phyloP scores from a whole-genome alignment of 2,113 vertebrate species.

The Chloropsis cyanopogon region DNA sequence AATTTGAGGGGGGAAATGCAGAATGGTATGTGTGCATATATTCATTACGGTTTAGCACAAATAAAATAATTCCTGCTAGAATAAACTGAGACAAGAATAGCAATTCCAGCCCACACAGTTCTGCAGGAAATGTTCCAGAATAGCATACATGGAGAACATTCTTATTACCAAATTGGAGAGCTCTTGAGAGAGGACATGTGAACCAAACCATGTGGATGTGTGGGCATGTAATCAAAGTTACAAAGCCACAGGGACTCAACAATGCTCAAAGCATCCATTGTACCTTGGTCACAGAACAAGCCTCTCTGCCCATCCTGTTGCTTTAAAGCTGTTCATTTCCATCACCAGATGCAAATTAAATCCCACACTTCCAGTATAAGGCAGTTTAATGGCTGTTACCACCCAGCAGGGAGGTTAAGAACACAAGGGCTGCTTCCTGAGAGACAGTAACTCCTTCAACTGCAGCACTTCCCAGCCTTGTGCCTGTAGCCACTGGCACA shows the following conservation, averaged over 20 bases:
- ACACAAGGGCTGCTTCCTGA: not conserved
- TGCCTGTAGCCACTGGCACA: not conserved
- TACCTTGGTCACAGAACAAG: not conserved
- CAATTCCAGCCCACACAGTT: not conserved
- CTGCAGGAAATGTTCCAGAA: not conserved
- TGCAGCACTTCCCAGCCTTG: not conserved
- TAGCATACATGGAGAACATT: not conserved
- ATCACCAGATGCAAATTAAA: not conserved
- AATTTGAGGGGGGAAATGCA: rapidly evolving
- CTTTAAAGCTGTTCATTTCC: not conserved
- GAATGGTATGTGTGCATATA: not conserved
- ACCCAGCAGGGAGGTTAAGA: not conserved
- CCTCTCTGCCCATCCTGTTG: not conserved
- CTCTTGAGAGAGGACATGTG: not conserved
- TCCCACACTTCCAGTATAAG: not conserved
- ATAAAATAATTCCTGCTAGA: slow-evolving; percentile 25
- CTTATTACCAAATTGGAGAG: not conserved
- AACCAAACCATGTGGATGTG: not conserved
- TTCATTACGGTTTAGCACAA: slow-evolving; percentile 1
- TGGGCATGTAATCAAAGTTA: not conserved
- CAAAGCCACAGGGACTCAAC: not conserved
- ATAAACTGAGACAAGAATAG: slow-evolving; percentile 51
- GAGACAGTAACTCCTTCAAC: not conserved
- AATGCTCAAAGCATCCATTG: not conserved
- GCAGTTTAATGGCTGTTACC: not conserved